phyloP scores from a whole-genome alignment of 1,140 invertebrate genomes.

The Drosophila leontia region DNA sequence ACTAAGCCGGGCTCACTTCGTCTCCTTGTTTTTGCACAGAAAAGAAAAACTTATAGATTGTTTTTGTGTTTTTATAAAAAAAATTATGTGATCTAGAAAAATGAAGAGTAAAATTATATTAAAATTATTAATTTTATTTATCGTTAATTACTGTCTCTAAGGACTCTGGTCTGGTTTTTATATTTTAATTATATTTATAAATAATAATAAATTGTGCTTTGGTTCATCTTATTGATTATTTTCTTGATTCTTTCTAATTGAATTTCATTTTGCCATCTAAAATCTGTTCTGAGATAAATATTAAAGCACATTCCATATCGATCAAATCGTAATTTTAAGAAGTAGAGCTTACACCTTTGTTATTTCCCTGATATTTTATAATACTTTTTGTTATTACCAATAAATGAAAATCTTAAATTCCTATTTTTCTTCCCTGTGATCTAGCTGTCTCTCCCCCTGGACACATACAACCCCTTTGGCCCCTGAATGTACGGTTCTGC shows the following conservation, averaged over 20 bases:
- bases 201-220: no score
- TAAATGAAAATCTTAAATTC: not conserved
- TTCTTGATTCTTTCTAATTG: no score
- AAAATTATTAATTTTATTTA: no score
- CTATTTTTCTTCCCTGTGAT: not conserved
- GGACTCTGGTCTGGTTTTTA: no score
- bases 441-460: not conserved
- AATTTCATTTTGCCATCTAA: no score
- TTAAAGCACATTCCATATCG: not conserved
- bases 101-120: not conserved
- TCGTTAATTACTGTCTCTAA: no score
- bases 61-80: not conserved
- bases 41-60: not conserved
- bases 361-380: not conserved
- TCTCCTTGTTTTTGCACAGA: constrained; percentile 4
- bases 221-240: no score
- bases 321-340: not conserved
- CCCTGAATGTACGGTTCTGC: not conserved
- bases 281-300: no score
- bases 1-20: constrained; percentile 40
- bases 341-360: not conserved
- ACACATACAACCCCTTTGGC: constrained; percentile 17
- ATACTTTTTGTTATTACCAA: not conserved
- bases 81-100: not conserved
- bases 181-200: no score